Evolutionary conservation across 2,888 invertebrate genomes (phyloP), one percentile per base, ranked within the genome.

Genomic region (Drosophila hawaiiensis): DNA sequence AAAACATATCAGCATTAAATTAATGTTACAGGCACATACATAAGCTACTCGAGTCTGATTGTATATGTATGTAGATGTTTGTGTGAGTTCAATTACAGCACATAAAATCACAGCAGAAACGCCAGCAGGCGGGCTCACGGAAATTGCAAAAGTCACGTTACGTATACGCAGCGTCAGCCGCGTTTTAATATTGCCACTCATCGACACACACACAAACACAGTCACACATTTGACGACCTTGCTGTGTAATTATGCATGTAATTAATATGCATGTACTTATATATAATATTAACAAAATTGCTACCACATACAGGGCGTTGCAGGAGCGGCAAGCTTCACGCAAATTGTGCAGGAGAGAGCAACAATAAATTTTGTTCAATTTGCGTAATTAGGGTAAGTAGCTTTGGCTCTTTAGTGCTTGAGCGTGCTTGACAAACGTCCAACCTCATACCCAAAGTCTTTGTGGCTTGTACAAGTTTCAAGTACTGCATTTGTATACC

Each of bases 321-420:
- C 81, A 85, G 68, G 73, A 73, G 61, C 58, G 55, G 59, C 49
- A 14, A 22, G 12, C 22, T 3, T 5, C 22, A 12, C 43, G 43
- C 43, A 43, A 43, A 43, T 43, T 12, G 56, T 31, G 28, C 59
- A 55, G 56, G 29, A 60, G 72, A 70, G 31, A 33, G 41, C 49
- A 72, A 22, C 66, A 83, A 83, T 80, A 85, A 83, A 85, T 88
- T 90, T 64, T 53, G 80, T 90, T 90, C 89, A 90, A 85, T 90
- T 89, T 82, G 78, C 70, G 79, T 76, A 87, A 87, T 87, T 87
- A 82, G 84, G 75, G 82, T 73, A 85, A 83, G 85, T 66, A 82
- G 78, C 83, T 73, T 41, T 55, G 37, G 52, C 43, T 52, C 60
- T 39, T 58, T 59, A 52, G 54, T 55, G 50, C 41, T 62, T 31